Base-by-base conservation (phyloP, 1,140 invertebrate genomes). In the Drosophila serrata region DNA sequence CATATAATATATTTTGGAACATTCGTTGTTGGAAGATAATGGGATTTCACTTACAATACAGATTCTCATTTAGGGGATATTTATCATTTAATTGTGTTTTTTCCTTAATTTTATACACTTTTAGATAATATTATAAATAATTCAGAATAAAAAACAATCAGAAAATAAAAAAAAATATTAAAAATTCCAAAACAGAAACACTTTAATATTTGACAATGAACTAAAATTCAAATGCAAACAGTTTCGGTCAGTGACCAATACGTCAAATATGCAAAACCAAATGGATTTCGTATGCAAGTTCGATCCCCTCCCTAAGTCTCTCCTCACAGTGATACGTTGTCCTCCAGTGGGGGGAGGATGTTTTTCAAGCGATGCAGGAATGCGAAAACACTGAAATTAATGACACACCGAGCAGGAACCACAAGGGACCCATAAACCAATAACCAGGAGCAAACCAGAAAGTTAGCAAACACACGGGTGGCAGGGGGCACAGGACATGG, bases 381-480 rank as follows among this genome's bases (percentile, higher is more conserved):
- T 67, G 69, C 49, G 61, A 64, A 49, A 70, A 77, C 49, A 42
- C 58, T 29, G 48, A 81, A 78, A 80, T 77, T 87, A 87, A 88
- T 87, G 85, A 81, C 85, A 77, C 67, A 68, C 46, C 72, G 60
- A 53, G 79, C 31, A 48, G 67, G 48, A 59, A 65, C 67, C 84
- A 62, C 70, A 80, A 45, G 75, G 55, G 72, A 70, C 56, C 64
- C 51, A 79, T 79, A 82, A 84, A 84, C 84, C 84, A 88, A 87
- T 88, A 87, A 88, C 84, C 75, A 81, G 62, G 79, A 77, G 70
- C 64, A 87, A 87, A 77, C 80, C 75, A 60, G 51, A 88, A 88
- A 88, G 76, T 87, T 88, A 43, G 72, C 76, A 80, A 84, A 59
- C 65, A 42, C 49, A 58, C 22, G 22, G 35, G 51, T 33, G 33